Conservation (phyloP, 2,797 vertebrate genomes). For the Cossypha polioptera region DNA sequence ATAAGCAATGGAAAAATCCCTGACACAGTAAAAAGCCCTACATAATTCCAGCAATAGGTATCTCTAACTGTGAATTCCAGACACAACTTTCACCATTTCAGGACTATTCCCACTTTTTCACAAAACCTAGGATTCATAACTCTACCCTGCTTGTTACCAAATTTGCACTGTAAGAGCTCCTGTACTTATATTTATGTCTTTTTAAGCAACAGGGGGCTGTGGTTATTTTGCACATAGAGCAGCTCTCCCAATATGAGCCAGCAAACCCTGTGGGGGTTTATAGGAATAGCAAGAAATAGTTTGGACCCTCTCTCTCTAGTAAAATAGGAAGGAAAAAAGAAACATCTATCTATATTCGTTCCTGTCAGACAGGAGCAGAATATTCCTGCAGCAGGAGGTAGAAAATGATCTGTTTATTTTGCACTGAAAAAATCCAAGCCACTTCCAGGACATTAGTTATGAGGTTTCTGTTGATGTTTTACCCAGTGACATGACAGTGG, state of each 20-base stretch:
- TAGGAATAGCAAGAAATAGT: not conserved
- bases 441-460: not conserved
- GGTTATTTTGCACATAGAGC: not conserved
- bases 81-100: not conserved
- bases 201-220: not conserved
- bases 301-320: not conserved
- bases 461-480: not conserved
- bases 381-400: not conserved
- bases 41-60: not conserved
- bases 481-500: fast-evolving
- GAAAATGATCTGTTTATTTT: not conserved
- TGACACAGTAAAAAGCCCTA: not conserved
- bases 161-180: not conserved
- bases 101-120: not conserved
- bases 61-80: not conserved
- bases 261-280: not conserved
- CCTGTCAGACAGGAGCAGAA: not conserved
- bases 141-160: not conserved
- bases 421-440: not conserved
- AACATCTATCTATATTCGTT: not conserved
- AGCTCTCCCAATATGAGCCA: not conserved
- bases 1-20: not conserved
- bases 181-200: not conserved
- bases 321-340: not conserved
- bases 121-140: not conserved